phyloP scores from a whole-genome alignment of 2,797 vertebrate genomes.

The Schizothorax lantsangensis region DNA sequence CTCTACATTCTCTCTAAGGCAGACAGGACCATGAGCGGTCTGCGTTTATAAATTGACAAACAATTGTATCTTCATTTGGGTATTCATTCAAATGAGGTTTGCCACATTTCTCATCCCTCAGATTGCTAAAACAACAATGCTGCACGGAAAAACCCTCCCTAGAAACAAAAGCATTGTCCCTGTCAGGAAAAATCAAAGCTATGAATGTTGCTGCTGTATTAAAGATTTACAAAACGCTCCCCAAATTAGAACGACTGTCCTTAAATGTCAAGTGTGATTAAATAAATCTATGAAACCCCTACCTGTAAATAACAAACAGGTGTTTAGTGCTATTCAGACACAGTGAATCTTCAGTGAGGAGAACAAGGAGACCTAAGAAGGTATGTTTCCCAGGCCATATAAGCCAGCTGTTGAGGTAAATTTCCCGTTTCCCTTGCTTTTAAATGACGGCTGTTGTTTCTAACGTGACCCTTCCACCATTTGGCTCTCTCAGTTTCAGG shows the following conservation, averaged over 20 bases:
- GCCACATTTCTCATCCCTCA: neutral
- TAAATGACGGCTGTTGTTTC: constrained; percentile 41
- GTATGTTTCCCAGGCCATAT: neutral
- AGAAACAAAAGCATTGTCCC: neutral
- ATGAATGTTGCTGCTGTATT: neutral
- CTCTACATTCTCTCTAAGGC: neutral
- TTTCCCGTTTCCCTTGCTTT: constrained; percentile 21
- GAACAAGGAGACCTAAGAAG: neutral
- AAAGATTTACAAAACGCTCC: neutral
- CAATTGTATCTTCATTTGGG: constrained; percentile 4
- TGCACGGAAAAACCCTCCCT: neutral
- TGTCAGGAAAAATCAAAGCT: neutral
- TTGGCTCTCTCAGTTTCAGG: constrained; percentile 49
- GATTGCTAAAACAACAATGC: constrained; percentile 2
- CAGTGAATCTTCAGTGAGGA: neutral
- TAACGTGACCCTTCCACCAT: constrained; percentile 25
- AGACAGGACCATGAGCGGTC: neutral
- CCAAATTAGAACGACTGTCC: neutral
- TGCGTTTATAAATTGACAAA: neutral
- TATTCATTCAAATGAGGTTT: constrained; percentile 15
- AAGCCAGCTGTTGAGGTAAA: constrained; percentile 51
- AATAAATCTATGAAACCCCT: neutral
- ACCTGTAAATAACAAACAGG: neutral
- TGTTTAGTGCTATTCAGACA: constrained; percentile 6
- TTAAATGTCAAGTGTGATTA: neutral